These are phyloP conservation scores for Tinea trinotella DNA, from an alignment of 2,888 invertebrate species.

Conservation along the genomic window DNA sequence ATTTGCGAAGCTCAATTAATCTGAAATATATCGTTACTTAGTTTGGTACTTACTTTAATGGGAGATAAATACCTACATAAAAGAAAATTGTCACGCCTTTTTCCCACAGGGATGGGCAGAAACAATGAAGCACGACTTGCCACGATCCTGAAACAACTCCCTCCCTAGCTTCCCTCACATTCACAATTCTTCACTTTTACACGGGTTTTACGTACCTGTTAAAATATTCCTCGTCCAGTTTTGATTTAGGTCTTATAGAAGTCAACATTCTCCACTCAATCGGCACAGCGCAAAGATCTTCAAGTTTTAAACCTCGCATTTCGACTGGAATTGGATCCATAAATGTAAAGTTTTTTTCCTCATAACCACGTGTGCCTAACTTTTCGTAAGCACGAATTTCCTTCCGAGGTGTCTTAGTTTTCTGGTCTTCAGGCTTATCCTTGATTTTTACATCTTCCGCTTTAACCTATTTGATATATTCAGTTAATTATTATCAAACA, in stretches of 20 bases:
- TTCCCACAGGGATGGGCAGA: too few relatives aligned
- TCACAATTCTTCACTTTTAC: too few relatives aligned
- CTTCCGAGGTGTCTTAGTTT: constrained; percentile 81
- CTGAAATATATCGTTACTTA: too few relatives aligned
- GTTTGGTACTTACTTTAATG: too few relatives aligned
- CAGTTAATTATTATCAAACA: background rate
- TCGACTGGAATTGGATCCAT: constrained; percentile 86
- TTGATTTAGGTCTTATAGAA: constrained; percentile 85
- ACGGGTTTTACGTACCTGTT: constrained; percentile 71
- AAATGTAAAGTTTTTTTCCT: constrained; percentile 66
- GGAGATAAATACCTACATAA: too few relatives aligned
- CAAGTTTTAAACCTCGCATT: constrained; percentile 82
- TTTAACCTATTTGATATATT: constrained; percentile 63
- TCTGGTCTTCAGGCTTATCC: constrained; percentile 78
- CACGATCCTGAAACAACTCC: too few relatives aligned
- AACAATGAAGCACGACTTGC: too few relatives aligned
- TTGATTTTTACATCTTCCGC: constrained; percentile 83
- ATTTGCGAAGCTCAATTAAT: constrained; percentile 85
- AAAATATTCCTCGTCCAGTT: constrained; percentile 89
- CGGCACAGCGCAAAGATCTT: constrained; percentile 85
- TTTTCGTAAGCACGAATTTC: constrained; percentile 78
- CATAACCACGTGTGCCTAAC: constrained; percentile 74
- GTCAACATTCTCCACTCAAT: constrained; percentile 96
- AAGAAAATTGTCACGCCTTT: too few relatives aligned
- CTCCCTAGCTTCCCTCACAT: too few relatives aligned